phyloP scores from a whole-genome alignment of 2,113 vertebrate species.

The Cinclus cinclus region DNA sequence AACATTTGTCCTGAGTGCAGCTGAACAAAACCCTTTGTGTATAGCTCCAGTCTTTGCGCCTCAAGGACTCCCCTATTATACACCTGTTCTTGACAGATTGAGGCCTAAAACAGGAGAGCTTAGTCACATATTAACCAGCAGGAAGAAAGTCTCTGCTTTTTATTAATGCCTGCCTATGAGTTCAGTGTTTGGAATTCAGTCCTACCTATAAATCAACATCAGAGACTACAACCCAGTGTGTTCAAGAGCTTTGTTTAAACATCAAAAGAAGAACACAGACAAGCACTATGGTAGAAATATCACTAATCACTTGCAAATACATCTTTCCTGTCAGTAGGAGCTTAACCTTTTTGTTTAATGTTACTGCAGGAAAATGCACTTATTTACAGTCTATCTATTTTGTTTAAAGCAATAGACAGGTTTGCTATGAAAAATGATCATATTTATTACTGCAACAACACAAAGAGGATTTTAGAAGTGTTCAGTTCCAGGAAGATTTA shows the following conservation, averaged over 20 bases:
- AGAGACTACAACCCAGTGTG: slow-evolving; percentile 80
- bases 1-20: slow-evolving; percentile 52
- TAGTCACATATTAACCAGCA: slow-evolving; percentile 76
- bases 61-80: slow-evolving; percentile 65
- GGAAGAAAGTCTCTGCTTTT: slow-evolving; percentile 72
- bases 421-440: slow-evolving; percentile 49
- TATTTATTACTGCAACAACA: slow-evolving; percentile 58
- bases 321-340: slow-evolving; percentile 81
- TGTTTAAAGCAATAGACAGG: slow-evolving; percentile 56
- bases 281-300: slow-evolving; percentile 76
- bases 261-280: slow-evolving; percentile 82
- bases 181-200: slow-evolving; percentile 80
- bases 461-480: slow-evolving; percentile 25
- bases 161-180: slow-evolving; percentile 74
- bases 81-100: slow-evolving; percentile 78
- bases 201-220: slow-evolving; percentile 83
- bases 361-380: slow-evolving; percentile 66
- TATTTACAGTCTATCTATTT: slow-evolving; percentile 68
- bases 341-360: slow-evolving; percentile 85
- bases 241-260: slow-evolving; percentile 84
- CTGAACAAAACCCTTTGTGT: slow-evolving; percentile 58
- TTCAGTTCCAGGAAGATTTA: slow-evolving; percentile 1
- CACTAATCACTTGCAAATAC: slow-evolving; percentile 86
- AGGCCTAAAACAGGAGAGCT: slow-evolving; percentile 68
- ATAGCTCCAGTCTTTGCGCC: slow-evolving; percentile 65